Evolutionary conservation across 2,113 vertebrate genomes (phyloP), one percentile per base, ranked within the genome.

Genomic region (Brachionichthys hirsutus): DNA sequence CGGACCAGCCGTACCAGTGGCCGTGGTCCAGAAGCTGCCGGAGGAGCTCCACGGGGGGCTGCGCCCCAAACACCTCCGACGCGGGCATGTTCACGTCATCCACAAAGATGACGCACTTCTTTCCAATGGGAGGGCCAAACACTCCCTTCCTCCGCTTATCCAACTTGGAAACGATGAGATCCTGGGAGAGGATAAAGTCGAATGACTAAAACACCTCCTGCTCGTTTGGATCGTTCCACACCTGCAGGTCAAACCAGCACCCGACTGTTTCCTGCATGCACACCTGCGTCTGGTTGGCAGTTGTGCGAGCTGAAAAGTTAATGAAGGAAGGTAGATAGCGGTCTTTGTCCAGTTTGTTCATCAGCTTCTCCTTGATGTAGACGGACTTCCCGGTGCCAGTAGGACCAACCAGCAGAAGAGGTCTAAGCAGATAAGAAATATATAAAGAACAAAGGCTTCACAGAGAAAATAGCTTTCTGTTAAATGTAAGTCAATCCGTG

Each of bases 1-100:
- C 8, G 24, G 24, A 30, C 8, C 5, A 30, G 8, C 24, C 24
- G 6, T 98, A 98, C 95, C 95, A 98, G 82, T 96, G 93, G 50
- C 85, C 87, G 0, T 98, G 96, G 78, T 97, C 94, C 36, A 94
- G 87, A 93, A 93, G 94, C 0, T 98, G 95, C 40, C 95, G 90
- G 35, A 98, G 86, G 15, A 98, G 89, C 77, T 98, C 96, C 1
- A 95, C 94, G 24, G 95, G 94, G 12, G 95, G 96, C 84, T 98
- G 96, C 13, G 95, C 95, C 14, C 95, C 96, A 9, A 96, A 97
- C 0, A 92, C 71, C 43, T 98, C 95, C 77, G 95, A 96, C 35
- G 95, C 93, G 44, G 95, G 95, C 96, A 98, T 98, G 76, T 98
- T 98, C 15, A 98, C 87, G 75, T 98, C 95, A 89, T 97, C 96